Conservation (phyloP, 92 coral and sea anemone genomes). For the Plumapathes pennacea region DNA sequence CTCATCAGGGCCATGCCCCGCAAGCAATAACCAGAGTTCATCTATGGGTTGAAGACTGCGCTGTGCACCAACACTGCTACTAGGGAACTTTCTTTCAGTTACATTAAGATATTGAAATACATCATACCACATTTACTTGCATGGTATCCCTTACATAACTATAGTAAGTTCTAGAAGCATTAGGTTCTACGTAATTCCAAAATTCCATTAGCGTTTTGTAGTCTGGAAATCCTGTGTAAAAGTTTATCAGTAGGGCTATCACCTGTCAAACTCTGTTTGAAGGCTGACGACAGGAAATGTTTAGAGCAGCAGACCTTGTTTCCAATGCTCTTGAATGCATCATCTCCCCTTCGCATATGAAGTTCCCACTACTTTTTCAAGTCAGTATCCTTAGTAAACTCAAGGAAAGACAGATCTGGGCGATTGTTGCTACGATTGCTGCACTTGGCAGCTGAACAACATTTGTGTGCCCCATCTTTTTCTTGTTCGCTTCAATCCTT, state of each 20-base stretch:
- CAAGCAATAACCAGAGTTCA: conserved; percentile 62
- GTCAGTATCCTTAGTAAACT: conserved; percentile 29
- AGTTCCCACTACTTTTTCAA: conserved; percentile 46
- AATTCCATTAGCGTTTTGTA: conserved; percentile 34
- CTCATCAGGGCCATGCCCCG: too few relatives aligned
- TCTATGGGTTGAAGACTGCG: conserved; percentile 54
- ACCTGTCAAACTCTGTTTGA: conserved; percentile 58
- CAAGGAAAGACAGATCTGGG: conserved; percentile 54
- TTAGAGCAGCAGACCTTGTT: conserved; percentile 61
- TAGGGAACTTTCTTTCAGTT: conserved; percentile 26
- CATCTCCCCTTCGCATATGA: conserved; percentile 43
- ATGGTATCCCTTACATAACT: conserved; percentile 40
- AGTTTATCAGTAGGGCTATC: conserved; percentile 48
- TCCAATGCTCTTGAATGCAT: conserved; percentile 28
- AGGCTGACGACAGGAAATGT: conserved; percentile 56
- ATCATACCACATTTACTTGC: conserved; percentile 8
- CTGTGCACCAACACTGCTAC: conserved; percentile 44
- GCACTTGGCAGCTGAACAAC: conserved; percentile 52
- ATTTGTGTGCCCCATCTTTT: conserved; percentile 31
- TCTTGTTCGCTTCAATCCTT: not conserved
- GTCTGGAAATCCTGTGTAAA: conserved; percentile 74
- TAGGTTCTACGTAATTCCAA: conserved; percentile 49
- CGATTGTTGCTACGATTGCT: conserved; percentile 43
- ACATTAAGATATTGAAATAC: conserved; percentile 35
- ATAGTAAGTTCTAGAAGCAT: conserved; percentile 35